Percentiles rank a stretch among this genome's conserved stretches.
These are phyloP conservation scores for Chlorospingus semifuscus DNA, from an alignment of 2,797 vertebrate genomes.

Conservation along the genomic window DNA sequence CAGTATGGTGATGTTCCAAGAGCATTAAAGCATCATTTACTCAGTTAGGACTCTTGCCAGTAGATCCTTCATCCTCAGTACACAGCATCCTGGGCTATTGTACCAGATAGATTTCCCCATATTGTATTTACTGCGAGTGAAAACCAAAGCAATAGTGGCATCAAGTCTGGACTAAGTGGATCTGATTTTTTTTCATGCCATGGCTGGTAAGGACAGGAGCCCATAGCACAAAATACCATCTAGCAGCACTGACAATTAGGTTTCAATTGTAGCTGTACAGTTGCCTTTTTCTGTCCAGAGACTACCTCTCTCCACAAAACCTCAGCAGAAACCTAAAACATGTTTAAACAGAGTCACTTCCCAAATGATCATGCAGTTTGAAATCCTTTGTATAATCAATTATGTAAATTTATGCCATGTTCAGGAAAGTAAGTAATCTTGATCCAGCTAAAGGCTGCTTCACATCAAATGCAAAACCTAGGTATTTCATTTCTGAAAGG, in stretches of 20 bases:
- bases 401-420: background rate
- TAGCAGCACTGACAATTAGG: background rate
- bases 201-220: background rate
- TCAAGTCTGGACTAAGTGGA: background rate
- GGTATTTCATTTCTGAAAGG: background rate
- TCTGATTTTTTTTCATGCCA: background rate
- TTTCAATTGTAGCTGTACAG: background rate
- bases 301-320: background rate
- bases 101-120: background rate
- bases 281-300: background rate
- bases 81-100: background rate
- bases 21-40: background rate
- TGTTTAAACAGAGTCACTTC: background rate
- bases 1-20: background rate
- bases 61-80: background rate
- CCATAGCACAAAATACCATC: background rate
- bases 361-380: background rate
- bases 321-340: background rate
- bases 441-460: background rate
- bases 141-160: background rate
- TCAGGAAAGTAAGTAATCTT: background rate
- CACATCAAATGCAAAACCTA: background rate
- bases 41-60: background rate
- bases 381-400: background rate
- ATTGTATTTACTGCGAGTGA: background rate